Evolutionary conservation across 2,888 invertebrate genomes (phyloP).

Genomic region (Dioctria rufipes): DNA sequence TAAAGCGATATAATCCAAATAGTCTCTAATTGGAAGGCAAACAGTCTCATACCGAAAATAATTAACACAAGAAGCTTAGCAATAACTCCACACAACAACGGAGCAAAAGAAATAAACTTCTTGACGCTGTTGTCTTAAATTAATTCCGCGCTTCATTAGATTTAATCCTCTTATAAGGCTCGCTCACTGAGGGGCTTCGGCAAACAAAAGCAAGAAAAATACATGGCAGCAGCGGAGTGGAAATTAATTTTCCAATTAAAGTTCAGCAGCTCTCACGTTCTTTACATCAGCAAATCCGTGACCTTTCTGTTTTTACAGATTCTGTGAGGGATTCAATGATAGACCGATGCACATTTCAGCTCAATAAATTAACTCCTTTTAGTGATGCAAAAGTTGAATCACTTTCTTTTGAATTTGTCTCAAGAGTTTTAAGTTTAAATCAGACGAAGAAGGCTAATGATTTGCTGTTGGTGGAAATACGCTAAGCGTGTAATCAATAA

Average conservation of each 20-base stretch:
- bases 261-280: slow-evolving; percentile 7
- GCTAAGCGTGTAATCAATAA: too few relatives aligned
- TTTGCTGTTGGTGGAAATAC: too few relatives aligned
- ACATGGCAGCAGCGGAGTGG: slow-evolving; percentile 34
- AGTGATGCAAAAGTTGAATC: too few relatives aligned
- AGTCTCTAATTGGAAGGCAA: slow-evolving; percentile 41
- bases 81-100: slow-evolving; percentile 37
- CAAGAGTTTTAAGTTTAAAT: too few relatives aligned
- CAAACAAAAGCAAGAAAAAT: slow-evolving; percentile 26
- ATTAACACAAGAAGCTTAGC: slow-evolving; percentile 43
- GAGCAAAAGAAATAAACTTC: slow-evolving; percentile 45
- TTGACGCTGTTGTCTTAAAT: slow-evolving; percentile 42
- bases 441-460: too few relatives aligned
- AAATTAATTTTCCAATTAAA: slow-evolving; percentile 48
- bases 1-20: slow-evolving; percentile 12
- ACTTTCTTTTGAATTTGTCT: too few relatives aligned
- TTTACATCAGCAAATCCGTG: background rate
- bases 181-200: background rate
- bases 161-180: slow-evolving; percentile 45
- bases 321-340: too few relatives aligned
- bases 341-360: too few relatives aligned
- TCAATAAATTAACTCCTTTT: too few relatives aligned
- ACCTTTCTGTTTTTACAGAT: background rate
- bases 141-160: slow-evolving; percentile 49
- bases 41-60: slow-evolving; percentile 43